Evolutionary conservation across 2,113 vertebrate species (phyloP).

Genomic region (Tragelaphus buxtoni): DNA sequence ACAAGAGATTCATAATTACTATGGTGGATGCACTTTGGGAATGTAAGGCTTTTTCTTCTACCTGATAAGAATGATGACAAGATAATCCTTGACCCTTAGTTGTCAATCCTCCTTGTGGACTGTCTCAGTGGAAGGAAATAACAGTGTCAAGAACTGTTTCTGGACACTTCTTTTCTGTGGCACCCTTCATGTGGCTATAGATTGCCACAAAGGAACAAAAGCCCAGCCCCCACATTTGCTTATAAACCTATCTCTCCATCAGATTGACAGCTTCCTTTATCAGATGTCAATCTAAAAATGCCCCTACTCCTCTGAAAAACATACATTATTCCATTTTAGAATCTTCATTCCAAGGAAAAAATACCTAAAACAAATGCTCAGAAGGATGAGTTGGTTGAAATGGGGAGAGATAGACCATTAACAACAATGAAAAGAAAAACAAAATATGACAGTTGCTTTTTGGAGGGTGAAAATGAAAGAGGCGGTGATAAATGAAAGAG

Average conservation of each 20-base stretch:
- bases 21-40: neutral
- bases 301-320: neutral
- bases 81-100: neutral
- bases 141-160: neutral
- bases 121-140: neutral
- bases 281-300: neutral
- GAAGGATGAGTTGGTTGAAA: neutral
- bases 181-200: rapidly evolving
- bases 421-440: neutral
- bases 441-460: neutral
- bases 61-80: neutral
- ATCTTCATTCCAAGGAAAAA: neutral
- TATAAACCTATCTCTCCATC: neutral
- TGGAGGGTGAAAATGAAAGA: neutral
- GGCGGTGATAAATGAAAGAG: neutral
- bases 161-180: neutral
- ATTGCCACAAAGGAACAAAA: neutral
- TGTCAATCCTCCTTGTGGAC: neutral
- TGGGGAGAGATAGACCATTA: neutral
- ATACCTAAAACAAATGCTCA: neutral
- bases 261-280: neutral
- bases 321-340: neutral
- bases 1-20: constrained; percentile 30
- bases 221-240: neutral
- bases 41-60: neutral